Evolutionary conservation across 2,888 invertebrate genomes (phyloP).

Genomic region (Diarsia rubi): DNA sequence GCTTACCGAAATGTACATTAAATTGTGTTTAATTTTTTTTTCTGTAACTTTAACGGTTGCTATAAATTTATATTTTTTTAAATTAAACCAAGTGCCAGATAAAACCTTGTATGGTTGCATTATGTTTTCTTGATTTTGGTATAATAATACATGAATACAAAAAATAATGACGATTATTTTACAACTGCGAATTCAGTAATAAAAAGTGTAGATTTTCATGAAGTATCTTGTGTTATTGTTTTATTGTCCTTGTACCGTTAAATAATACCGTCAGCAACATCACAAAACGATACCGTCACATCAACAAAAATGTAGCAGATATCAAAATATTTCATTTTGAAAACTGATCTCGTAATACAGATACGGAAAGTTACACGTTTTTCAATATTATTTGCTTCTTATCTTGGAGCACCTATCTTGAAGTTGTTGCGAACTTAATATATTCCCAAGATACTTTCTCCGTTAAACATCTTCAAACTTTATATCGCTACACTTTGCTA

Average conservation of each 20-base stretch:
- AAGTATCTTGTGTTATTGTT: neutral
- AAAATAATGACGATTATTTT: neutral
- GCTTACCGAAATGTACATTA: no score
- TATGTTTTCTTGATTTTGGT: neutral
- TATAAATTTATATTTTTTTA: no score
- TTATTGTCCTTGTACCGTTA: neutral
- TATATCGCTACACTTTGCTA: slow-evolving; percentile 68
- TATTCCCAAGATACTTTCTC: slow-evolving; percentile 74
- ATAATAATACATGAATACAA: neutral
- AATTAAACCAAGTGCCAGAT: no score
- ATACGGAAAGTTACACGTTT: slow-evolving; percentile 64
- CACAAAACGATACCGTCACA: slow-evolving; percentile 6
- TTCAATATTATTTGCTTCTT: slow-evolving; percentile 71
- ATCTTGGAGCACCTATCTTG: slow-evolving; percentile 70
- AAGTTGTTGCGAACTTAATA: slow-evolving; percentile 76
- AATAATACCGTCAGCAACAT: neutral
- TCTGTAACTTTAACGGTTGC: no score
- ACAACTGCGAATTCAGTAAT: neutral
- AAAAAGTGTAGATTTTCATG: neutral
- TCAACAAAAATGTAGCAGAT: slow-evolving; percentile 20
- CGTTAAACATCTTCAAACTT: slow-evolving; percentile 74
- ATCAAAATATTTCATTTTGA: slow-evolving; percentile 52
- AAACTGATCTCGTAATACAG: slow-evolving; percentile 58
- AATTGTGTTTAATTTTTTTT: no score
- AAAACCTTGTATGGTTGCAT: slow-evolving; percentile 26